phyloP scores from a whole-genome alignment of 2,113 vertebrate genomes.

The Bubalus kerabau region DNA sequence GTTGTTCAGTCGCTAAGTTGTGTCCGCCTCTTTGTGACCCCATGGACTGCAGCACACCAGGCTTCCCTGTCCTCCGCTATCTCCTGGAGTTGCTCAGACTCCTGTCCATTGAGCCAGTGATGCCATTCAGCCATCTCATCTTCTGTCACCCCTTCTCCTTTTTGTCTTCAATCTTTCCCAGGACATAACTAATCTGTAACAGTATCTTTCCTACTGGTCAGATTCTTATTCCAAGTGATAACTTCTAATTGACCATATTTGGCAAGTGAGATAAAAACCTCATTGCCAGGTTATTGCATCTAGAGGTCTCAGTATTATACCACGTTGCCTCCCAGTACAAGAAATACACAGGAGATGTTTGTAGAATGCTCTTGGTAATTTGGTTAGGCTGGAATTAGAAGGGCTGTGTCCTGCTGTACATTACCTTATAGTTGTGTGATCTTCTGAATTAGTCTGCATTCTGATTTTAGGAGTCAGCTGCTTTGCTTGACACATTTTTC shows the following conservation, averaged over 20 bases:
- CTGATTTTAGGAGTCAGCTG: neutral
- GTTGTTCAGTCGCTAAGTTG: neutral
- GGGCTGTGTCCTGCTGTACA: neutral
- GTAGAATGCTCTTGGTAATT: constrained; percentile 28
- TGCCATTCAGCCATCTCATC: neutral
- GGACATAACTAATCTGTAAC: neutral
- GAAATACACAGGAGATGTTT: neutral
- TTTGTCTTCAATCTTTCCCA: neutral
- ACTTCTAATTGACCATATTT: constrained; percentile 15
- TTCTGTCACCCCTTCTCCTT: neutral
- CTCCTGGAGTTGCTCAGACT: neutral
- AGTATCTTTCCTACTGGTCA: neutral
- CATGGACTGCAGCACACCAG: neutral
- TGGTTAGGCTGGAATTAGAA: constrained; percentile 20
- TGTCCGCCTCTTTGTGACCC: neutral
- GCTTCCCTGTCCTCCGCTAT: neutral
- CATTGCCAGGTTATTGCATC: neutral
- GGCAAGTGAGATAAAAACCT: neutral
- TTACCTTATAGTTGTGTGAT: neutral
- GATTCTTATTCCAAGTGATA: neutral
- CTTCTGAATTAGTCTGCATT: constrained; percentile 16
- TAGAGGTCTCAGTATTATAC: constrained; percentile 7
- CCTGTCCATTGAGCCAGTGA: neutral
- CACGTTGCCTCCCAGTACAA: neutral
- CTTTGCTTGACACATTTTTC: neutral